phyloP scores from a whole-genome alignment of 2,888 invertebrate genomes.

The Cantharis lateralis region DNA sequence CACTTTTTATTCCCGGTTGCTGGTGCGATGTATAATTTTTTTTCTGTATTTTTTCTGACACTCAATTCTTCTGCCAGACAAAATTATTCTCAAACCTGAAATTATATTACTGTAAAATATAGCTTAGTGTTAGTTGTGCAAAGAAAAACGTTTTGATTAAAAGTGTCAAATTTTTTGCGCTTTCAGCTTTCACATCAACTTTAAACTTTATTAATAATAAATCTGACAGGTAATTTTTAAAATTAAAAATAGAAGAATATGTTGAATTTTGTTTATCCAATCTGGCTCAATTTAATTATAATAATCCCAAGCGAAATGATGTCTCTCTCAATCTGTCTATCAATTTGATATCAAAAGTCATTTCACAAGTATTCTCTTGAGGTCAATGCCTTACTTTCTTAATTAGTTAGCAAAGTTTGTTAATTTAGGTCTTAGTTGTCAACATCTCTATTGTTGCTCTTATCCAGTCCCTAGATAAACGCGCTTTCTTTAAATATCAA shows the following conservation, averaged over 20 bases:
- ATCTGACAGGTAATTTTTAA: neutral
- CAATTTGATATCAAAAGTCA: slow-evolving; percentile 37
- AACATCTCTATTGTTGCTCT: slow-evolving; percentile 42
- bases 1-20: slow-evolving; percentile 45
- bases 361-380: slow-evolving; percentile 41
- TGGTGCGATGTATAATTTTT: slow-evolving; percentile 35
- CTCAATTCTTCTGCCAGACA: slow-evolving; percentile 24
- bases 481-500: neutral
- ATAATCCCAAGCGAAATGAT: slow-evolving; percentile 34
- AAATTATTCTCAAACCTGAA: slow-evolving; percentile 22
- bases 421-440: slow-evolving; percentile 53
- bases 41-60: slow-evolving; percentile 34
- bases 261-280: slow-evolving; percentile 24
- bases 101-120: slow-evolving; percentile 22
- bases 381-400: slow-evolving; percentile 53
- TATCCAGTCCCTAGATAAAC: neutral
- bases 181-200: neutral
- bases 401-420: slow-evolving; percentile 55
- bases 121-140: neutral
- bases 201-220: neutral
- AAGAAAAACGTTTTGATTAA: neutral
- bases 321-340: slow-evolving; percentile 36
- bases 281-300: slow-evolving; percentile 11
- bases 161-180: neutral
- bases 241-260: neutral